These are phyloP conservation scores for Tortricodes alternella DNA, from an alignment of 2,888 invertebrate species.

Conservation along the genomic window DNA sequence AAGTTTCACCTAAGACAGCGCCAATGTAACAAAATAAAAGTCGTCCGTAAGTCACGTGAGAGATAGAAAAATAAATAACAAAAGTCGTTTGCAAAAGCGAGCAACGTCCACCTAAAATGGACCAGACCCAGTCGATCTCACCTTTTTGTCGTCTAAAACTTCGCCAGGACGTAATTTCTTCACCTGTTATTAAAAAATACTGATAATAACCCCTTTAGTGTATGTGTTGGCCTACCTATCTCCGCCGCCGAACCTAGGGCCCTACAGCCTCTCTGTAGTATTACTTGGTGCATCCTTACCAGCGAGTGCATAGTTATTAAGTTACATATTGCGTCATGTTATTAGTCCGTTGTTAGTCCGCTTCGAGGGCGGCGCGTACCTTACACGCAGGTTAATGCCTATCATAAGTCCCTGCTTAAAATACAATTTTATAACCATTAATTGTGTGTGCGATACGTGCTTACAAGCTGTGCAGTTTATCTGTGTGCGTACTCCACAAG, in stretches of 20 bases:
- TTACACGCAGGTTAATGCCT: constrained; percentile 49
- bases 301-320: constrained; percentile 76
- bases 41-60: constrained; percentile 49
- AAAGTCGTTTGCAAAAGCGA: constrained; percentile 80
- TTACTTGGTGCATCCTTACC: constrained; percentile 71
- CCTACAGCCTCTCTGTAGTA: constrained; percentile 52
- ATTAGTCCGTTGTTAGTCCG: constrained; percentile 58
- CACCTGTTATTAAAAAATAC: constrained; percentile 85
- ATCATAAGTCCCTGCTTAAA: constrained; percentile 45
- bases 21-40: constrained; percentile 18
- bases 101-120: constrained; percentile 78
- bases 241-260: constrained; percentile 76
- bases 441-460: constrained; percentile 74
- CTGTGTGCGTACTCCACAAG: constrained; percentile 74
- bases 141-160: constrained; percentile 96
- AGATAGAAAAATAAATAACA: constrained; percentile 55
- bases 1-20: constrained; percentile 7
- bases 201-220: constrained; percentile 67
- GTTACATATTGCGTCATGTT: constrained; percentile 69
- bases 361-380: constrained; percentile 47
- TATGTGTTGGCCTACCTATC: constrained; percentile 63
- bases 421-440: constrained; percentile 57
- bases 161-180: constrained; percentile 97
- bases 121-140: constrained; percentile 85
- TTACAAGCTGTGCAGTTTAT: constrained; percentile 79